Conservation (phyloP, 2,888 invertebrate species). For the Perizoma affinitatum region DNA sequence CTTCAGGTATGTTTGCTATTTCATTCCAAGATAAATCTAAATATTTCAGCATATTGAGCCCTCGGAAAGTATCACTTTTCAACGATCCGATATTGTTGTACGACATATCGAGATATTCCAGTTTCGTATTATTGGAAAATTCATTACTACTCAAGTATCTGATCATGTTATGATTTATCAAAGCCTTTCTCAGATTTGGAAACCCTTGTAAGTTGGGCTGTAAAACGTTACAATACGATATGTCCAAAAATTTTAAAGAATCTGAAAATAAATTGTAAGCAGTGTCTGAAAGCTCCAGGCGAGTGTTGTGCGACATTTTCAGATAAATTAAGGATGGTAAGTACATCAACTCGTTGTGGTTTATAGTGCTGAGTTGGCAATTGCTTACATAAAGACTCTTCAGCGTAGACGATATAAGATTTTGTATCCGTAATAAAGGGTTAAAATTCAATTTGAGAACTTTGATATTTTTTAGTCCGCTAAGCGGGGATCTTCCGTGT, state of each 20-base stretch:
- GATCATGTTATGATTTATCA: constrained; percentile 86
- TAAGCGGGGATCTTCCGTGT: constrained; percentile 76
- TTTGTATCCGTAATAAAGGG: constrained; percentile 71
- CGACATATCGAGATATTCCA: constrained; percentile 86
- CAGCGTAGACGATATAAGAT: constrained; percentile 77
- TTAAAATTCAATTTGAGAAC: constrained; percentile 82
- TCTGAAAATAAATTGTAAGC: constrained; percentile 72
- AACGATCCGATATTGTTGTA: constrained; percentile 86
- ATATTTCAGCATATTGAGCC: constrained; percentile 81
- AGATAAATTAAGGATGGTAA: constrained; percentile 85
- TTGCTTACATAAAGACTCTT: constrained; percentile 84
- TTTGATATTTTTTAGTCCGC: constrained; percentile 79
- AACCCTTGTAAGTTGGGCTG: constrained; percentile 85
- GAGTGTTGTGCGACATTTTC: constrained; percentile 85
- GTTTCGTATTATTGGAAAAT: constrained; percentile 85
- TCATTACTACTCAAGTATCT: constrained; percentile 82
- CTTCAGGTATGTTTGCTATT: constrained; percentile 84
- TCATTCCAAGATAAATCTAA: constrained; percentile 89
- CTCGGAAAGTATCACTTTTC: constrained; percentile 85
- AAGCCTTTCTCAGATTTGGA: constrained; percentile 83
- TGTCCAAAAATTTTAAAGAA: constrained; percentile 83
- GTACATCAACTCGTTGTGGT: constrained; percentile 80
- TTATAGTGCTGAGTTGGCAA: constrained; percentile 80
- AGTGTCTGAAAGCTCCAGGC: constrained; percentile 73
- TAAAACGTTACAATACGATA: constrained; percentile 86